These are phyloP conservation scores for Pseudorhombus dupliciocellatus DNA, from an alignment of 2,113 vertebrate genomes.

Conservation along the genomic window DNA sequence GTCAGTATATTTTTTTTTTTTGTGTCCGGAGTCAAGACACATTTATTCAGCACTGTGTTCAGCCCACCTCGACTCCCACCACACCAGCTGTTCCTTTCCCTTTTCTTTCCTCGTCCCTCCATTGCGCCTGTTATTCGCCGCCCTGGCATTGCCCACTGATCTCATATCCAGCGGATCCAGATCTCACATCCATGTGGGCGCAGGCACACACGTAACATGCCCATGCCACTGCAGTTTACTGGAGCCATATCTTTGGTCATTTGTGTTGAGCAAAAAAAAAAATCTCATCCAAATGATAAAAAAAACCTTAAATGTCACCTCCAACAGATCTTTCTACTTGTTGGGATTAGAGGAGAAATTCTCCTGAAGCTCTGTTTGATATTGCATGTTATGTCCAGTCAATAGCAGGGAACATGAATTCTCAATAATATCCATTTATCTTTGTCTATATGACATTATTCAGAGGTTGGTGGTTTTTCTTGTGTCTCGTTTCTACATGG, in stretches of 20 bases:
- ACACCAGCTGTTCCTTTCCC: conserved; percentile 63
- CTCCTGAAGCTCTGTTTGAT: background rate
- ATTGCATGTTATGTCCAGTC: background rate
- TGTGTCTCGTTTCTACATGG: conserved; percentile 9
- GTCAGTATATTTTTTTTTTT: conserved; percentile 50
- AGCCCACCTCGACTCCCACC: conserved; percentile 57
- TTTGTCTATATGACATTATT: background rate
- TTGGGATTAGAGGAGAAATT: background rate
- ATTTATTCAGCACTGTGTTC: conserved; percentile 52
- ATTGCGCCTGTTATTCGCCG: conserved; percentile 32
- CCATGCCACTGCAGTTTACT: background rate
- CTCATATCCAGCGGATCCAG: conserved; percentile 30
- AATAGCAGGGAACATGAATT: background rate
- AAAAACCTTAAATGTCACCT: background rate
- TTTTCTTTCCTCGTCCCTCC: conserved; percentile 21
- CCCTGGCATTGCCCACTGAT: conserved; percentile 31
- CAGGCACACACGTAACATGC: conserved; percentile 15
- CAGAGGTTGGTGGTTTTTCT: background rate
- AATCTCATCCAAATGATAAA: background rate
- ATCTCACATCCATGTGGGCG: conserved; percentile 14
- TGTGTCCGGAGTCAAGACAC: conserved; percentile 50
- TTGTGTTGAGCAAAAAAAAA: conserved; percentile 4
- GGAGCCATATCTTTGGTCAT: conserved; percentile 1
- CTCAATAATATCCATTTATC: conserved; percentile 1
- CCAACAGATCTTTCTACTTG: conserved; percentile 11